Percentiles rank a stretch among this genome's conserved stretches.
Evolutionary conservation across 2,888 invertebrate species (phyloP).

Genomic region (Amphimallon solstitiale): DNA sequence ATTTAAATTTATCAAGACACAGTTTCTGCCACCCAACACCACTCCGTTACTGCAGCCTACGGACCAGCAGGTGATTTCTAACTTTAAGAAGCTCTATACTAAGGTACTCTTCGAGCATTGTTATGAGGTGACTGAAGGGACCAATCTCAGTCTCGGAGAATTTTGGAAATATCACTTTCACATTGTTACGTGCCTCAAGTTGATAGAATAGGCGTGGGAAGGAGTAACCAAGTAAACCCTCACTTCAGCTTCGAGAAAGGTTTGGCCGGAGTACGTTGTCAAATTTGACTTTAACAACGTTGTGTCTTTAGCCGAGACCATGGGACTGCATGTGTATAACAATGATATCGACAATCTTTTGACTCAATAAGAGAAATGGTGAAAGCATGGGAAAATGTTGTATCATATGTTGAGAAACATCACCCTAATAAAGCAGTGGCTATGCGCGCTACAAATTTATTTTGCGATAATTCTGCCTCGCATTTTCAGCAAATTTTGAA

Average conservation of each 20-base stretch:
- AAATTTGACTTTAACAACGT: constrained; percentile 2
- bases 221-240: constrained; percentile 39
- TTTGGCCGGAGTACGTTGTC: constrained; percentile 5
- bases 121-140: constrained; percentile 44
- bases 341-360: too few species aligned
- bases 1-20: background rate
- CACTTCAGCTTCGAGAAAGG: constrained; percentile 25
- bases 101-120: constrained; percentile 42
- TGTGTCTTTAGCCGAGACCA: background rate
- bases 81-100: constrained; percentile 50
- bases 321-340: too few species aligned
- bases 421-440: too few species aligned
- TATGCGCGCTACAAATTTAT: too few species aligned
- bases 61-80: constrained; percentile 19
- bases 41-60: constrained; percentile 1
- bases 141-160: constrained; percentile 46
- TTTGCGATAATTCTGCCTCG: too few species aligned
- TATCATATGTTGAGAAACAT: too few species aligned
- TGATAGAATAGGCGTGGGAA: constrained; percentile 46
- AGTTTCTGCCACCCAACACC: background rate
- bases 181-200: constrained; percentile 43
- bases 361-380: too few species aligned
- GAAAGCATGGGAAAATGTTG: too few species aligned
- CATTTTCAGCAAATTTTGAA: too few species aligned
- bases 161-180: constrained; percentile 51